Percentiles rank a stretch among this genome's conserved stretches.
Evolutionary conservation across 2,113 vertebrate genomes (phyloP).

Genomic region (Strigops habroptila): DNA sequence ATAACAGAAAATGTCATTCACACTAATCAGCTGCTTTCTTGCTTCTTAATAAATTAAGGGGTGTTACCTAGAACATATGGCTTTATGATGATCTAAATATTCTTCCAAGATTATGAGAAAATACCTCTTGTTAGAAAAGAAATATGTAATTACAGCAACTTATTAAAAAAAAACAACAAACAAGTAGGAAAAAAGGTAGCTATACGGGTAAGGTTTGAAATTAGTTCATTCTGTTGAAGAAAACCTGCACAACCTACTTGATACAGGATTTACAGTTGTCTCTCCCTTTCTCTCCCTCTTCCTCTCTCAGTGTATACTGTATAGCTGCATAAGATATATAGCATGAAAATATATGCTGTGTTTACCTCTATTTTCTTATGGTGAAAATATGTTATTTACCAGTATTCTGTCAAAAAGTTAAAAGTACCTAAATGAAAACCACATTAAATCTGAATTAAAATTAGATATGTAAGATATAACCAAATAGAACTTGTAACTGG

Average conservation of each 20-base stretch:
- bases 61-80: background rate
- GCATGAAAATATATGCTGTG: background rate
- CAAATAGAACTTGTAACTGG: background rate
- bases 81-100: background rate
- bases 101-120: constrained; percentile 2
- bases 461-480: background rate
- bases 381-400: background rate
- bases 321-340: background rate
- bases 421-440: background rate
- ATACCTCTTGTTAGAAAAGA: background rate
- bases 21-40: background rate
- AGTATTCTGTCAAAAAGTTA: background rate
- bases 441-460: background rate
- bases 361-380: background rate
- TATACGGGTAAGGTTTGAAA: background rate
- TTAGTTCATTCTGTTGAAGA: background rate
- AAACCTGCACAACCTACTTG: background rate
- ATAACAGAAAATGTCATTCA: background rate
- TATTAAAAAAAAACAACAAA: background rate
- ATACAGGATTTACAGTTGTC: background rate
- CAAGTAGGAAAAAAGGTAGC: background rate
- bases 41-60: constrained; percentile 16
- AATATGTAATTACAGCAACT: background rate
- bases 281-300: background rate
- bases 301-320: background rate